Evolutionary conservation across 1,140 invertebrate genomes (phyloP), one percentile per base, ranked within the genome.

Genomic region (Sarcophaga peregrina): DNA sequence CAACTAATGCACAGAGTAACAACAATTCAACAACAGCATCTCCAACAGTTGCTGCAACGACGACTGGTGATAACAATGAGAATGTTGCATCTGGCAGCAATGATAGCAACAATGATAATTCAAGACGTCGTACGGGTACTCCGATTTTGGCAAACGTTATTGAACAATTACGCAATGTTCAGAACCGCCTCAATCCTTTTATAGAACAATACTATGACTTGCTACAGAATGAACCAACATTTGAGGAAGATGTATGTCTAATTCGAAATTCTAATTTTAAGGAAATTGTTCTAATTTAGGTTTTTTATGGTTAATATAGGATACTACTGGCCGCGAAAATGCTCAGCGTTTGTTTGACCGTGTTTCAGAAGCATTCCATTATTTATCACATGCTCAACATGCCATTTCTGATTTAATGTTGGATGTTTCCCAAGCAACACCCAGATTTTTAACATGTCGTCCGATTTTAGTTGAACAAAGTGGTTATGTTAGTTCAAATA

Each of bases 351-450:
- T 94, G 37, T 93, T 95, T 58, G 94, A 95, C 86, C 91, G 94
- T 15, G 94, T 96, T 1, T 95, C 95, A 0, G 94, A 96, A 89
- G 92, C 95, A 37, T 92, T 97, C 84, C 97, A 98, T 88, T 95
- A 94, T 82, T 91, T 98, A 81, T 93, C 96, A 8, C 97, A 98
- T 88, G 95, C 95, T 37, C 95, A 96, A 89, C 97, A 98, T 89
- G 94, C 95, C 5, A 91, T 97, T 10, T 98, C 96, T 87, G 97
- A 98, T 86, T 92, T 97, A 48, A 95, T 95, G 89, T 92, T 96
- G 58, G 93, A 96, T 85, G 92, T 96, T 48, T 91, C 91, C 45
- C 92, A 93, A 84, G 90, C 93, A 8, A 93, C 95, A 13, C 96
- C 95, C 1, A 91, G 96, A 83, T 92, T 93, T 83, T 91, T 97